Base-by-base conservation (phyloP, 1,140 invertebrate genomes). In the Artemia franciscana region DNA sequence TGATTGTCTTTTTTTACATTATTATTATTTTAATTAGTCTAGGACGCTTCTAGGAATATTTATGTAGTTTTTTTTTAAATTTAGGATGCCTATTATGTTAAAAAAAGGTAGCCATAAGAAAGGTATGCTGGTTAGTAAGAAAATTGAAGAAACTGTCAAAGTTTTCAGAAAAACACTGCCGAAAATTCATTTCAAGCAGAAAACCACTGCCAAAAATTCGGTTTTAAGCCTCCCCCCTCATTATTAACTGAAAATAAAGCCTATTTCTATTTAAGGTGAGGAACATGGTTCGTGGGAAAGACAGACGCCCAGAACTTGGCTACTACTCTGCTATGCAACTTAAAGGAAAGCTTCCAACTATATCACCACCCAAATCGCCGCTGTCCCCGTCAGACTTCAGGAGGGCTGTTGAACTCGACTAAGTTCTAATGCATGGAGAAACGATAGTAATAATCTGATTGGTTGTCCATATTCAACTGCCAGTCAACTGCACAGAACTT, bases 271-370 rank as follows among this genome's bases (percentile, higher is more conserved):
- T 70, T 7, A 70, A 88, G 79, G 84, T 90, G 1, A 78, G 81
- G 68, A 78, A 81, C 0, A 90, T 93, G 87, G 84, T 88, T 9
- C 82, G 87, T 69, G 88, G 87, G 0, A 77, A 83, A 59, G 88
- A 93, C 72, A 77, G 89, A 2, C 77, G 86, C 66, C 86, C 86
- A 0, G 86, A 91, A 69, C 73, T 93, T 1, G 89, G 87, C 4
- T 89, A 89, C 70, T 88, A 89, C 70, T 74, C 88, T 7, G 87
- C 88, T 15, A 77, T 89, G 73, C 86, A 89, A 70, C 78, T 90
- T 0, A 86, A 85, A 60, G 60, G 60, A 60, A 26, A 60, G 30
- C 30, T 7, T n/a, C 26, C 18, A 28, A 60, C 60, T 23, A 26
- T 28, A 28, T 26, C 26, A 30, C 26, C 26, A 24, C 26, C 30